Conservation (phyloP, 2,113 vertebrate species). For the Synodontis membranacea region DNA sequence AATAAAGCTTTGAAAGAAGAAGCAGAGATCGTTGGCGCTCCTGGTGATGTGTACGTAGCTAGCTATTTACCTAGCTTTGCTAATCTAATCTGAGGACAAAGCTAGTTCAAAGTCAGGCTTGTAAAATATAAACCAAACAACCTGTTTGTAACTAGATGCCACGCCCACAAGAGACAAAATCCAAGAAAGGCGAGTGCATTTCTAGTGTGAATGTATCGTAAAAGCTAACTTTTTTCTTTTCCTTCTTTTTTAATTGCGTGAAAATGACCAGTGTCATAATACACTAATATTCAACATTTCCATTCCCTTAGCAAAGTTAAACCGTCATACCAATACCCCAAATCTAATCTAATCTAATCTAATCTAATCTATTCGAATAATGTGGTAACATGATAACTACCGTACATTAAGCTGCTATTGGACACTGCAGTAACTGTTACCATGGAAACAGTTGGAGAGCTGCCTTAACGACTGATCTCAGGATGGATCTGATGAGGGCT, state of each 20-base stretch:
- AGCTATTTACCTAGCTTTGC: too few species aligned
- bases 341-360: not conserved
- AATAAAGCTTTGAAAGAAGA: too few species aligned
- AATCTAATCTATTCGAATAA: not conserved
- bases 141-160: not conserved
- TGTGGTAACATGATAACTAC: not conserved
- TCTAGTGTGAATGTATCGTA: not conserved
- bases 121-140: not conserved
- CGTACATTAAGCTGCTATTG: conserved; percentile 37
- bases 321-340: not conserved
- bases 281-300: not conserved
- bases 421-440: conserved; percentile 48
- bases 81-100: not conserved
- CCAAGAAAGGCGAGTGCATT: not conserved
- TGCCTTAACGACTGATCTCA: conserved; percentile 73
- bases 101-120: not conserved
- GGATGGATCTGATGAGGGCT: conserved; percentile 72
- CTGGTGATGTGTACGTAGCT: not conserved
- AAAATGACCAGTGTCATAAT: not conserved
- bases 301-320: not conserved
- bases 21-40: not conserved
- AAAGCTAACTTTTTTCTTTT: not conserved
- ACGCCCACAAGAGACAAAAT: not conserved
- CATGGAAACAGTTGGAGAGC: conserved; percentile 61
- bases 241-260: not conserved